These are phyloP conservation scores for Poecilus cupreus DNA, from an alignment of 2,888 invertebrate species.

Conservation along the genomic window DNA sequence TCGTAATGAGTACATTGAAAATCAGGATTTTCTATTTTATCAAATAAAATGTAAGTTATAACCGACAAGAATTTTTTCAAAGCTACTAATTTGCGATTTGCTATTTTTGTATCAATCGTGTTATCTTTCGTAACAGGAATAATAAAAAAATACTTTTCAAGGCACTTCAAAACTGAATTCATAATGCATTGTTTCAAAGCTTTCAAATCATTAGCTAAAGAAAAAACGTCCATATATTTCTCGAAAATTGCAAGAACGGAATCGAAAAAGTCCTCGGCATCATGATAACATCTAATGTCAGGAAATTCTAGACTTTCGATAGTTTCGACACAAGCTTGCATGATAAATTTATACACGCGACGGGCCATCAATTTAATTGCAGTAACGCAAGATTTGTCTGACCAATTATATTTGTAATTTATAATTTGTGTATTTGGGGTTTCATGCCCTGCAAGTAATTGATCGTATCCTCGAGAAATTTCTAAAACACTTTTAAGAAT, in stretches of 20 bases:
- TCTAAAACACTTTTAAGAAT: conserved; percentile 32
- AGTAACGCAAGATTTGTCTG: not conserved
- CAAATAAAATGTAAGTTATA: conserved; percentile 49
- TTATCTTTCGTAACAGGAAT: conserved; percentile 17
- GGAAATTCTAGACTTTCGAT: conserved; percentile 49
- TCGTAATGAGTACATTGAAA: conserved; percentile 53
- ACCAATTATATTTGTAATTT: not conserved
- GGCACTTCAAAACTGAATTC: conserved; percentile 11
- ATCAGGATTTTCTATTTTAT: conserved; percentile 55
- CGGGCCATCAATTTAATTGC: conserved; percentile 22
- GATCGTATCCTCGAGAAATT: conserved; percentile 35
- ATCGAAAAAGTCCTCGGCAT: conserved; percentile 44
- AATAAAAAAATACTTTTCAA: conserved; percentile 43
- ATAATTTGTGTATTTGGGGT: no score
- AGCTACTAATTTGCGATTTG: not conserved
- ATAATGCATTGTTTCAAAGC: conserved; percentile 34
- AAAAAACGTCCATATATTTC: conserved; percentile 21
- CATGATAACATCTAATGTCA: conserved; percentile 49
- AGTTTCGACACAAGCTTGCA: conserved; percentile 46
- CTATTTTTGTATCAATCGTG: conserved; percentile 9
- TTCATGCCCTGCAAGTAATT: not conserved
- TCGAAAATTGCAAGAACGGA: conserved; percentile 30
- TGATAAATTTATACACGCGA: conserved; percentile 41
- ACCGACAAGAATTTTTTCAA: conserved; percentile 22
- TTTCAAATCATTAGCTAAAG: not conserved